Conservation (phyloP, 2,797 vertebrate species). For the Sebastes kiyomatsui region DNA sequence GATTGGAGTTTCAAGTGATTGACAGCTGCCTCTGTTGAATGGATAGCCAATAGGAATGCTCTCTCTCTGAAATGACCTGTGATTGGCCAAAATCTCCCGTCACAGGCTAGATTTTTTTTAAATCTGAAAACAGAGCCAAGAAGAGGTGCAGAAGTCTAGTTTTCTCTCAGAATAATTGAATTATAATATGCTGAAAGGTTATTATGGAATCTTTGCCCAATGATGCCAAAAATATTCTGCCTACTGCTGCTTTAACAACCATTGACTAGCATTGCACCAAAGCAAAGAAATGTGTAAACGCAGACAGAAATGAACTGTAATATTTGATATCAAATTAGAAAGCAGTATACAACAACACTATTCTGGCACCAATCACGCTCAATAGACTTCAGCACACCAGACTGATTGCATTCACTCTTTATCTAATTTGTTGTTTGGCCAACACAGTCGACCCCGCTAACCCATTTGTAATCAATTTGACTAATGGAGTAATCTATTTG, state of each 20-base stretch:
- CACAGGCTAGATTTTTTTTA: too few relatives aligned
- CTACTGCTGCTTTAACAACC: neutral
- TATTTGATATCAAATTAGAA: neutral
- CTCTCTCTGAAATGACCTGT: too few relatives aligned
- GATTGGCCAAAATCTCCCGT: too few relatives aligned
- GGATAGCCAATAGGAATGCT: too few relatives aligned
- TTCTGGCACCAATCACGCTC: conserved; percentile 14
- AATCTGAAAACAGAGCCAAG: fast-evolving
- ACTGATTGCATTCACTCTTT: conserved; percentile 42
- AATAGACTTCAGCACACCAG: conserved; percentile 14
- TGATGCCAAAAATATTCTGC: too few relatives aligned
- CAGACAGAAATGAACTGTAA: neutral
- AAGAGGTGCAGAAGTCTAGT: too few relatives aligned
- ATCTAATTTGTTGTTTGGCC: conserved; percentile 52
- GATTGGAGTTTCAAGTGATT: too few relatives aligned
- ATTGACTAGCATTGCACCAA: neutral
- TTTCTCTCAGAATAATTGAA: too few relatives aligned
- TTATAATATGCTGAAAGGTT: too few relatives aligned
- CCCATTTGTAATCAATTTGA: conserved; percentile 55
- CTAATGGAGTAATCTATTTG: conserved; percentile 63
- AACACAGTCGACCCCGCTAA: conserved; percentile 40
- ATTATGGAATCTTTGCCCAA: too few relatives aligned
- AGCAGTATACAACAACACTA: neutral
- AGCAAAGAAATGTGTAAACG: neutral
- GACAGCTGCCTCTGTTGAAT: too few relatives aligned